Evolutionary conservation across 2,888 invertebrate species (phyloP), one percentile per base, ranked within the genome.

Genomic region (Nebria salina): DNA sequence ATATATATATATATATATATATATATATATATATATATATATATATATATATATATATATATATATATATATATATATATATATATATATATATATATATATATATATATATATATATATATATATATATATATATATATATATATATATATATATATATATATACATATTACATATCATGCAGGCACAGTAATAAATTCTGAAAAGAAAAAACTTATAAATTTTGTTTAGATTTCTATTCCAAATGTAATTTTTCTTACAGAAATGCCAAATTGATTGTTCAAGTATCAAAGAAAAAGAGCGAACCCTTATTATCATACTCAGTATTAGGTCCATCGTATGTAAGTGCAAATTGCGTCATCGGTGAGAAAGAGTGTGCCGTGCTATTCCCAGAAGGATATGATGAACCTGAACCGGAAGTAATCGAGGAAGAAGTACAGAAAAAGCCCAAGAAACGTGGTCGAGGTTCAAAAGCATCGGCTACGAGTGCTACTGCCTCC

Each of bases 351-450:
- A 93, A 94, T 86, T 90, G 92, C 0, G 92, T 92, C 2, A 89
- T 91, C 54, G 95, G 95, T 0, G 90, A 89, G 42, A 89, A 89
- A 74, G 94, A 95, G 85, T 92, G 93, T 79, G 88, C 89, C 2
- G 87, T 90, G 81, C 94, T 94, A 90, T 95, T 96, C 88, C 94
- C 95, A 0, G 90, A 91, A 1, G 93, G 91, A 0, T 93, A 92
- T 86, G 92, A 91, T 83, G 91, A 89, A 72, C 90, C 90, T 0
- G 91, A 91, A 75, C 89, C 88, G 70, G 87, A 87, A 65, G 85
- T 87, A 64, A 85, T 84, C n/a, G 84, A 84, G 43, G 86, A 86
- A 77, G 85, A 84, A 34, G 90, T 90, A 83, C 87, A 88, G 64
- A 91, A 90, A 87, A 92, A 90, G 86, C 92, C 91, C 86, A 91